These are phyloP conservation scores for Plagodis dolabraria DNA, from an alignment of 2,888 invertebrate species.

Conservation along the genomic window DNA sequence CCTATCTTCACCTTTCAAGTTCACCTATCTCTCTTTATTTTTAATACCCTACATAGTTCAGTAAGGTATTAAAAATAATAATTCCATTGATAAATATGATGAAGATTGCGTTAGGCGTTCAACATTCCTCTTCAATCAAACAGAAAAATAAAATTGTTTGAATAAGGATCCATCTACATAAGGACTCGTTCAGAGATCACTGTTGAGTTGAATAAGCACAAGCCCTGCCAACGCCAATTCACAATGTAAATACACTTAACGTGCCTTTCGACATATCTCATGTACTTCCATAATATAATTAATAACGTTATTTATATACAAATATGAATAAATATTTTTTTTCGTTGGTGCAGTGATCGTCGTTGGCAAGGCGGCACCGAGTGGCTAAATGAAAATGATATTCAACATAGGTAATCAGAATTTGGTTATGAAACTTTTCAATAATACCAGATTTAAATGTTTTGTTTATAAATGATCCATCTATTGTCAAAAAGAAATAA, in stretches of 20 bases:
- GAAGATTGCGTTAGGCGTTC: too few relatives aligned
- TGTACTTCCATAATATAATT: slow-evolving; percentile 39
- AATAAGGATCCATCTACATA: too few relatives aligned
- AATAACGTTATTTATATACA: slow-evolving; percentile 20
- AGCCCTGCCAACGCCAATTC: slow-evolving; percentile 69
- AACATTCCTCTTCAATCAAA: too few relatives aligned
- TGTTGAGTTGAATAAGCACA: slow-evolving; percentile 44
- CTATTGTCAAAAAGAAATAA: too few relatives aligned
- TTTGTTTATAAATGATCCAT: neutral
- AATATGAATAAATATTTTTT: slow-evolving; percentile 44
- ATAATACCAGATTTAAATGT: neutral
- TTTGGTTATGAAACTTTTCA: too few relatives aligned
- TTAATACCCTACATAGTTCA: too few relatives aligned
- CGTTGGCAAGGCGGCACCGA: slow-evolving; percentile 71
- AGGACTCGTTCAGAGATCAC: slow-evolving; percentile 24
- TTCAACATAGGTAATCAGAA: slow-evolving; percentile 24
- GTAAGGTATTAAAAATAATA: too few relatives aligned
- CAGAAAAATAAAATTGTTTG: too few relatives aligned
- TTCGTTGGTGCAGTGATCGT: slow-evolving; percentile 69
- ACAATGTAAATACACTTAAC: slow-evolving; percentile 73
- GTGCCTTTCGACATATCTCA: slow-evolving; percentile 49
- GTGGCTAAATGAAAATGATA: slow-evolving; percentile 51
- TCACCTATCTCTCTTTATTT: too few relatives aligned
- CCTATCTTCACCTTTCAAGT: too few relatives aligned
- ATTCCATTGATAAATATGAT: too few relatives aligned